Percentiles rank a stretch among this genome's conserved stretches.
phyloP scores from a whole-genome alignment of 2,888 invertebrate genomes.

The Pinctada fucata region DNA sequence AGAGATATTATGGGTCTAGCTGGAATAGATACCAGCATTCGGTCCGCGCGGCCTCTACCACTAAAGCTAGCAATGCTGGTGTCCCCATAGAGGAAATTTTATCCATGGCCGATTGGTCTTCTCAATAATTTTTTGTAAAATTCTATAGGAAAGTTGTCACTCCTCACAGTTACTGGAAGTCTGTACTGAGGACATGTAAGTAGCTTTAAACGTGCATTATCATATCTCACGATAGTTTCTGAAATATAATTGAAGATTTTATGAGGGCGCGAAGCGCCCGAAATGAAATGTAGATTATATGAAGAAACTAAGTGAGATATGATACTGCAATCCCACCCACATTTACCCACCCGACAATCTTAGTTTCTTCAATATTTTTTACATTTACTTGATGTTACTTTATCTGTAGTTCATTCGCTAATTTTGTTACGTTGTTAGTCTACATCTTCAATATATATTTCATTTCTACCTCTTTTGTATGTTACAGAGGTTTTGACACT shows the following conservation, averaged over 20 bases:
- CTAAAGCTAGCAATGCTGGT: slow-evolving; percentile 17
- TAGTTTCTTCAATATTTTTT: neutral
- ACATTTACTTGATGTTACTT: no score
- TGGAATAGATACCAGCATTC: slow-evolving; percentile 23
- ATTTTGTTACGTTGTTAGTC: no score
- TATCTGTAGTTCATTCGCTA: no score
- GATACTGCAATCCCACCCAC: neutral
- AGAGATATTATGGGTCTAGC: slow-evolving; percentile 22
- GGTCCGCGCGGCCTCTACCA: slow-evolving; percentile 15
- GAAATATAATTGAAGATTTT: neutral
- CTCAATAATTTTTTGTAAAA: neutral
- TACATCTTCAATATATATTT: no score
- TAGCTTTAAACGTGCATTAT: neutral
- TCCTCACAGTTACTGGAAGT: neutral
- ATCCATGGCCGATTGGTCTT: slow-evolving; percentile 3
- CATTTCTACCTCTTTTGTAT: no score
- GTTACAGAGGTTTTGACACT: no score
- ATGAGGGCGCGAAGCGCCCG: neutral
- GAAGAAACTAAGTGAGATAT: neutral
- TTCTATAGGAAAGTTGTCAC: neutral
- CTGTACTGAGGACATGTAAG: neutral
- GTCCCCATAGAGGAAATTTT: slow-evolving; percentile 23
- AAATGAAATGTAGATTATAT: neutral
- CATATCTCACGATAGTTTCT: neutral
- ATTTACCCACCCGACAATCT: neutral